phyloP scores from a whole-genome alignment of 2,797 vertebrate species.

The Sebastes umbrosus region DNA sequence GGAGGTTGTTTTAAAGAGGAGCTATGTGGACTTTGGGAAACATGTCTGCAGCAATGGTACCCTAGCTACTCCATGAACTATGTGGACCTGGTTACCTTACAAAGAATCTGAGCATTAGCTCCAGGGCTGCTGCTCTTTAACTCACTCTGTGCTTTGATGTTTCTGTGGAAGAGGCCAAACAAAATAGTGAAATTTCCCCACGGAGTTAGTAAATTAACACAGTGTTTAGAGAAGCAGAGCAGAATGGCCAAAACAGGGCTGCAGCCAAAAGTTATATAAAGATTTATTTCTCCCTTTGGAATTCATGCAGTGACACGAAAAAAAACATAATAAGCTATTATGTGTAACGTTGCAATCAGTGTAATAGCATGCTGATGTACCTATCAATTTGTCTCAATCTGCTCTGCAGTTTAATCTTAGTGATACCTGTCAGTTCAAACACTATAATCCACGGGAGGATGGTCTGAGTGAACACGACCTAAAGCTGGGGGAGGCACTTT shows the following conservation, averaged over 20 bases:
- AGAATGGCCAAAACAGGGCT: conserved; percentile 12
- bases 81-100: background rate
- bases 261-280: conserved; percentile 4
- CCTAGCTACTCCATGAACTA: conserved; percentile 24
- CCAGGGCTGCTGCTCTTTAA: conserved; percentile 49
- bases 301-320: conserved; percentile 4
- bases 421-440: conserved; percentile 46
- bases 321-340: conserved; percentile 38
- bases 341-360: conserved; percentile 34
- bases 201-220: conserved; percentile 50
- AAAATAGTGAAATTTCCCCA: conserved; percentile 52
- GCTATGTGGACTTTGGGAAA: conserved; percentile 6
- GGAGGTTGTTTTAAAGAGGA: conserved; percentile 7
- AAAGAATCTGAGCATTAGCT: conserved; percentile 46
- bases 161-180: conserved; percentile 37
- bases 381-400: conserved; percentile 42
- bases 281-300: conserved; percentile 13
- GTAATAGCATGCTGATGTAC: conserved; percentile 12
- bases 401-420: conserved; percentile 23
- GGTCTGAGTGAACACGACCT: background rate
- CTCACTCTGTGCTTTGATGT: conserved; percentile 54
- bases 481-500: conserved; percentile 18
- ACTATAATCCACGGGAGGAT: conserved; percentile 24
- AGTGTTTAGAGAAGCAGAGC: conserved; percentile 39
- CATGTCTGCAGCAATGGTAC: background rate